phyloP scores from a whole-genome alignment of 2,888 invertebrate genomes.

The Leistus spinibarbis region DNA sequence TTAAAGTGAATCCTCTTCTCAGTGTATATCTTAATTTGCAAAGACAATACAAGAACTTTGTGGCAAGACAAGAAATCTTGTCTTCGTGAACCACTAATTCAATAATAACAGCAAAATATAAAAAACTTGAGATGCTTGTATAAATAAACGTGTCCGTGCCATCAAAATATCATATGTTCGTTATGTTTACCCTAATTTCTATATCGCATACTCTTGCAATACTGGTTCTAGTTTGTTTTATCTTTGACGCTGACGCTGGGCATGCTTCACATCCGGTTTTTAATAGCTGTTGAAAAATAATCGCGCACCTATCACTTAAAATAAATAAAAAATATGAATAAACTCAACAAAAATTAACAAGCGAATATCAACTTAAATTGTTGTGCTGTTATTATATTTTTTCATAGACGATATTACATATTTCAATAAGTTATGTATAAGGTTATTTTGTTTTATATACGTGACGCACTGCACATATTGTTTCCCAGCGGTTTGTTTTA shows the following conservation, averaged over 20 bases:
- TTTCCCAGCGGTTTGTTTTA: constrained; percentile 7
- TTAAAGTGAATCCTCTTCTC: too few relatives aligned
- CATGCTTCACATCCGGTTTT: background rate
- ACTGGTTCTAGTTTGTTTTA: background rate
- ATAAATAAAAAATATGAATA: background rate
- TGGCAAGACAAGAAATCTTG: too few relatives aligned
- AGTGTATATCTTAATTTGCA: too few relatives aligned
- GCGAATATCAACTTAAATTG: background rate
- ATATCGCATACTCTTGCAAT: background rate
- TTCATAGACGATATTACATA: too few relatives aligned
- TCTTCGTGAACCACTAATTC: too few relatives aligned
- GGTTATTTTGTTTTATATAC: background rate
- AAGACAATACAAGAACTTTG: too few relatives aligned
- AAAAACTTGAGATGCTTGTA: too few relatives aligned
- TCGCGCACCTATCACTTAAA: background rate
- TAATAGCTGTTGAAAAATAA: background rate
- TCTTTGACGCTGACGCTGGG: background rate
- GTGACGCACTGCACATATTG: background rate
- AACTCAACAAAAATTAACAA: background rate
- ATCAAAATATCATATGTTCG: background rate
- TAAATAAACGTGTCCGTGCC: too few relatives aligned
- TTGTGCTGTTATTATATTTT: background rate
- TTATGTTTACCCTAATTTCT: background rate
- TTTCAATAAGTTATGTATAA: too few relatives aligned
- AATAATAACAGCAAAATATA: too few relatives aligned